Conservation (phyloP, 30 jellyfish, hydroid and myxozoan genomes). For the Turritopsis rubra region DNA sequence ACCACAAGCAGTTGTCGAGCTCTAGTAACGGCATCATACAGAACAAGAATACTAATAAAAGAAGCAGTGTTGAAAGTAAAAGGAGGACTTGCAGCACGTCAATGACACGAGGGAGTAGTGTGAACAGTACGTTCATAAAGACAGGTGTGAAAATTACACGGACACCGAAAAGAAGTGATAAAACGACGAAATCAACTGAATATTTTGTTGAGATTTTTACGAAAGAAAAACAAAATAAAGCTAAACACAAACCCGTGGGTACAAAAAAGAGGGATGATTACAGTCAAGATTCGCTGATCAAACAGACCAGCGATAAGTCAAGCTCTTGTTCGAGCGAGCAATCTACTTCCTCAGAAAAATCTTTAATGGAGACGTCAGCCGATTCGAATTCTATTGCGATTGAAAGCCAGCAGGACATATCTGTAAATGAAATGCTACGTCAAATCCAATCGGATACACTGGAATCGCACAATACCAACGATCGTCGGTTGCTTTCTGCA, state of each 20-base stretch:
- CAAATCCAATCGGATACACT: not conserved
- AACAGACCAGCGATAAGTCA: not conserved
- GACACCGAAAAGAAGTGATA: constrained; percentile 9
- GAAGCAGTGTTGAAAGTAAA: not conserved
- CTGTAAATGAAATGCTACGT: not conserved
- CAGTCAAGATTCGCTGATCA: not conserved
- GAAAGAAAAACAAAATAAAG: not conserved
- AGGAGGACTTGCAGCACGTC: constrained; percentile 11
- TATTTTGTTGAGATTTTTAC: constrained; percentile 1
- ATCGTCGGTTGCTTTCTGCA: not conserved
- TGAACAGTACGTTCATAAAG: constrained; percentile 23
- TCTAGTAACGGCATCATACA: not conserved
- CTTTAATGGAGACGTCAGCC: not conserved
- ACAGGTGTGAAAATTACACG: constrained; percentile 10
- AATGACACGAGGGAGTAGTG: constrained; percentile 14
- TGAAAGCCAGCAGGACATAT: not conserved
- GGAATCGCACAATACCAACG: not conserved
- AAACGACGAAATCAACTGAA: not conserved
- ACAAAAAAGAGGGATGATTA: not conserved
- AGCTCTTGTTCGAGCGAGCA: not conserved
- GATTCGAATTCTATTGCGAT: not conserved
- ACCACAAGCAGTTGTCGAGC: not conserved
- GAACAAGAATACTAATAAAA: not conserved
- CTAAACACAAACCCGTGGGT: not conserved
- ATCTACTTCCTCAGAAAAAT: not conserved